These are phyloP conservation scores for Lysandra coridon DNA, from an alignment of 2,888 invertebrate species.

Conservation along the genomic window DNA sequence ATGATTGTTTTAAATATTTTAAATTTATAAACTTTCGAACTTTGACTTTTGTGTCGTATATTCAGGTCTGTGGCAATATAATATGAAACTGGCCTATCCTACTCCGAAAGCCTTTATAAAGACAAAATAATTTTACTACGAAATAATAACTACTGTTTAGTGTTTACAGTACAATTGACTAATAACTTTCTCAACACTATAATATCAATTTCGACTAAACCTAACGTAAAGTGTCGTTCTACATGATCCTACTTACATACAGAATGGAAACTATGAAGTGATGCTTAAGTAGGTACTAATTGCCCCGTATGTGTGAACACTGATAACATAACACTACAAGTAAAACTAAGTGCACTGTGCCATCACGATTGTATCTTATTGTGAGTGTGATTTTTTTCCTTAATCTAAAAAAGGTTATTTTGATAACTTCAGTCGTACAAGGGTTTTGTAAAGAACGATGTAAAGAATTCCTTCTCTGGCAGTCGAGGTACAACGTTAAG, in stretches of 20 bases:
- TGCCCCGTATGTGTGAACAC: slow-evolving; percentile 36
- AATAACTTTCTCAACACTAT: slow-evolving; percentile 7
- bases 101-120: not conserved
- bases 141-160: not conserved
- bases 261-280: slow-evolving; percentile 21
- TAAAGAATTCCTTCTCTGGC: slow-evolving; percentile 51
- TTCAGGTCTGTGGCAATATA: not conserved
- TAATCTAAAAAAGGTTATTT: slow-evolving; percentile 50
- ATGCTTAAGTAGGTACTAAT: slow-evolving; percentile 30
- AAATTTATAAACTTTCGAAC: not conserved
- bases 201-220: not conserved
- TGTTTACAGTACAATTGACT: slow-evolving; percentile 32
- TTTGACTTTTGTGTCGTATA: not conserved
- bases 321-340: slow-evolving; percentile 43
- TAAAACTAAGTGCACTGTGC: slow-evolving; percentile 71
- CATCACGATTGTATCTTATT: slow-evolving; percentile 54
- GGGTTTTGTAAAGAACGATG: slow-evolving; percentile 42
- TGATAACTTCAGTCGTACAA: slow-evolving; percentile 53
- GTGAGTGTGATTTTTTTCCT: slow-evolving; percentile 55
- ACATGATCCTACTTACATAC: slow-evolving; percentile 24
- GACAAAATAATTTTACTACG: not conserved
- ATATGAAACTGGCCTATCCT: not conserved
- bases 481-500: slow-evolving; percentile 48
- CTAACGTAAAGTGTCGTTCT: slow-evolving; percentile 7
- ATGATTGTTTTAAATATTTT: not conserved